Base-by-base conservation (phyloP, 1,140 invertebrate species). In the Cecropterus lyciades region DNA sequence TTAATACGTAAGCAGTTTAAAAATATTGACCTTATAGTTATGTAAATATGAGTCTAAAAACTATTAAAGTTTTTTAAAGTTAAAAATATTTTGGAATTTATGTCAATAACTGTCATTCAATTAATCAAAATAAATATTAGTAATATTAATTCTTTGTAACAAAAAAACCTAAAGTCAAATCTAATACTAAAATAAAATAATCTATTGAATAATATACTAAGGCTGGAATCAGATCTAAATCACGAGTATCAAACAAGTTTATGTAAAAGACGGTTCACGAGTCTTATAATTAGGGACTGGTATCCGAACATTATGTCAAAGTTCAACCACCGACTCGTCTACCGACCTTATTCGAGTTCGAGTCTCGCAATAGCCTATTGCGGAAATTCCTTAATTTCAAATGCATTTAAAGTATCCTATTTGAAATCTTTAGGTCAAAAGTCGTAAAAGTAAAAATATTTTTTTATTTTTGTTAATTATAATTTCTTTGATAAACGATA, bases 251-350 rank as follows among this genome's bases (percentile, higher is more conserved):
- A 49, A 63, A 20, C 33, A 14, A 42, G 46, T 20, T 63, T 63
- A 52, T 63, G 46, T 33, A 62, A 37, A 42, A 62, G 48, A 42
- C 33, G 17, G 17, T 63, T 63, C 48, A 42, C 59, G 33, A 42
- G 37, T 30, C 16, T 40, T 27, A 51, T 63, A 77, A 75, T 79
- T 79, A 73, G 74, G 72, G 72, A 70, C 72, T 74, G 70, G 68
- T 73, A 78, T 83, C 71, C 69, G 63, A 79, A 72, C 75, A 79
- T 82, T 83, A 89, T 87, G 80, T 81, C 82, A 87, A 85, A 88
- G 87, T 83, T 89, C 83, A 87, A 73, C 72, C 73, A 67, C 78
- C 75, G 73, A 77, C 75, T 67, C 70, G 65, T 78, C 77, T 80
- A 74, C 67, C 72, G 75, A 79, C 80, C 80, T 73, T 80, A 85